Evolutionary conservation across 2,113 vertebrate species (phyloP), one percentile per base, ranked within the genome.

Genomic region (Pitta sordida): DNA sequence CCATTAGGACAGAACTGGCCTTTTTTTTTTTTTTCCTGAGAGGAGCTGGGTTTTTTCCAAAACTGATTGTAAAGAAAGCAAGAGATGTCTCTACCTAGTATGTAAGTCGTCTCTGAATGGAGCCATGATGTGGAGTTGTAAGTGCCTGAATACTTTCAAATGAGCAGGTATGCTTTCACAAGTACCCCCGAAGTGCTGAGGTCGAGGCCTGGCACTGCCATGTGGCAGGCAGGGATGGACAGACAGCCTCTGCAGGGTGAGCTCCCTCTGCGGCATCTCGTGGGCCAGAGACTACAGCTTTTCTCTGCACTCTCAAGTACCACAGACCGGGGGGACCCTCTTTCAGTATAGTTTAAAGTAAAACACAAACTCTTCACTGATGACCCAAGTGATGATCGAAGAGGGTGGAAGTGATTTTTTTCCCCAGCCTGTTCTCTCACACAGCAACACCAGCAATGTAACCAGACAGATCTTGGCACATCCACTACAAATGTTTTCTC

Each of bases 181-280:
- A 4, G n/a, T 9, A n/a, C 6, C 53, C n/a, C 30, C 32, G 55
- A 58, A 36, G 82, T 10, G 29, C 8, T 3, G 32, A 22, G 32
- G 32, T 9, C 0, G 8, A 30, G 58, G 23, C 15, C n/a, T 0
- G 11, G 51, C 41, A 27, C 24, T 1, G 13, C 39, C 0, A 2
- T 0, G 6, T 70, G 41, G 30, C 41, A 29, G 56, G 44, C 29
- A 46, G 52, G 34, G 32, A 24, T 26, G 34, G 67, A 53, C 41
- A 73, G 67, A 53, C 41, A 73, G 24, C 7, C 32, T 49, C 46
- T 23, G 59, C 48, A 46, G 10, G 19, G 29, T 0, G 0, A 81
- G 11, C 53, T 73, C 27, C 29, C 30, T 32, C 24, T 10, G 23
- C 41, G 26, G 62, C 67, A 79, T 6, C 36, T n/a, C 3, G 0